Percentiles rank a stretch among this genome's conserved stretches.
Conservation (phyloP, 92 coral and sea anemone species). For the Palythoa caribaeorum region DNA sequence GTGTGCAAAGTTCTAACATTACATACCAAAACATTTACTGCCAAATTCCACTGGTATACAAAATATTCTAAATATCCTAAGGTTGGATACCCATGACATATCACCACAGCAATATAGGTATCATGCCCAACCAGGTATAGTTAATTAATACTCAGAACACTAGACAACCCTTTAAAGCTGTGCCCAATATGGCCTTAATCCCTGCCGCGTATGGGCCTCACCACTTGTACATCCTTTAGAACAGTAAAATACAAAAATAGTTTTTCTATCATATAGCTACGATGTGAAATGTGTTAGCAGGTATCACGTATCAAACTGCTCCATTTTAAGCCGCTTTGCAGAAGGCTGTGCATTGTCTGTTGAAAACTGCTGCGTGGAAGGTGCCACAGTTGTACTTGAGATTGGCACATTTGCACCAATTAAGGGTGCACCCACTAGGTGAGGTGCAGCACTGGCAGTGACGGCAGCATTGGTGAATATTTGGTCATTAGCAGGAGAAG, state of each 20-base stretch:
- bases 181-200: not conserved
- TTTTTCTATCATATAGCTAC: conserved; percentile 1
- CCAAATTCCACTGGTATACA: not conserved
- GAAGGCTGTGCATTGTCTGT: conserved; percentile 40
- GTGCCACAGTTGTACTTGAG: not conserved
- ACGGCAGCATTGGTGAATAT: conserved; percentile 36
- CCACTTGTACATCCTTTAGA: not conserved
- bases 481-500: conserved; percentile 66
- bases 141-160: not conserved
- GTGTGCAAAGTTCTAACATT: not conserved
- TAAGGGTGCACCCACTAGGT: conserved; percentile 25
- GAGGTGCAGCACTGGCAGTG: conserved; percentile 21
- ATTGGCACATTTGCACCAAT: not conserved
- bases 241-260: conserved; percentile 32
- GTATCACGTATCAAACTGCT: conserved; percentile 68
- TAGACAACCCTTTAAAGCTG: not conserved
- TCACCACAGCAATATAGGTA: not conserved
- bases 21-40: not conserved
- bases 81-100: not conserved
- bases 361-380: conserved; percentile 19
- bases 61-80: not conserved
- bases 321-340: conserved; percentile 62
- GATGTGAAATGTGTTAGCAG: not conserved
- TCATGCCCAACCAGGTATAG: not conserved
- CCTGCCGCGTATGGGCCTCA: conserved; percentile 26